Evolutionary conservation across 2,113 vertebrate species (phyloP).

Genomic region (Lepidothrix coronata): DNA sequence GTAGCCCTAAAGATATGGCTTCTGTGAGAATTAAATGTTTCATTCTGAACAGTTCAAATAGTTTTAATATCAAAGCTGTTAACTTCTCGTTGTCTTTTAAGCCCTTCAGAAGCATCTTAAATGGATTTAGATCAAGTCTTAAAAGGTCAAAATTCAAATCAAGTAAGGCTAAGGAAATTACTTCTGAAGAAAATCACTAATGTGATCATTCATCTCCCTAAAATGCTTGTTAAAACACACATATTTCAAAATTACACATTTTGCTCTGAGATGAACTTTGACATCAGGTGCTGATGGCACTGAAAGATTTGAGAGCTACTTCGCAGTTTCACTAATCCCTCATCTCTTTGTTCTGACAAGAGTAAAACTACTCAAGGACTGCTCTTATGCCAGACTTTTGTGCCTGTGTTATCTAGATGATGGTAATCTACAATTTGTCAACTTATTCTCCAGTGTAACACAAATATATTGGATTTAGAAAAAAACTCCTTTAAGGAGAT

Average conservation of each 20-base stretch:
- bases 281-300: neutral
- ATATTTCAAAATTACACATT: slow-evolving; percentile 4
- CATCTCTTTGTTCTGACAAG: neutral
- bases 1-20: neutral
- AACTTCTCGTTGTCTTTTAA: neutral
- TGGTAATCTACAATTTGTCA: neutral
- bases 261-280: neutral
- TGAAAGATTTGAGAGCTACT: neutral
- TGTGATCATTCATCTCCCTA: neutral
- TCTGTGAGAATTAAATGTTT: neutral
- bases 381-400: neutral
- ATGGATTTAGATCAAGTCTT: slow-evolving; percentile 6
- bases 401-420: neutral
- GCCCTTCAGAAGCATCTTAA: neutral
- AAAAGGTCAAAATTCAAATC: slow-evolving; percentile 34
- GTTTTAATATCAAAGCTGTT: neutral
- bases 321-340: neutral
- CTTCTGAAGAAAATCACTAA: neutral
- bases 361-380: neutral
- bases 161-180: neutral
- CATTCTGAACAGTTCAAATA: neutral
- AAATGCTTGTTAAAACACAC: neutral
- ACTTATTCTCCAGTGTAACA: neutral
- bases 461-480: neutral
- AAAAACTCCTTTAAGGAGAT: neutral